Conservation (phyloP, 2,113 vertebrate species). For the Cranoglanis bouderius region DNA sequence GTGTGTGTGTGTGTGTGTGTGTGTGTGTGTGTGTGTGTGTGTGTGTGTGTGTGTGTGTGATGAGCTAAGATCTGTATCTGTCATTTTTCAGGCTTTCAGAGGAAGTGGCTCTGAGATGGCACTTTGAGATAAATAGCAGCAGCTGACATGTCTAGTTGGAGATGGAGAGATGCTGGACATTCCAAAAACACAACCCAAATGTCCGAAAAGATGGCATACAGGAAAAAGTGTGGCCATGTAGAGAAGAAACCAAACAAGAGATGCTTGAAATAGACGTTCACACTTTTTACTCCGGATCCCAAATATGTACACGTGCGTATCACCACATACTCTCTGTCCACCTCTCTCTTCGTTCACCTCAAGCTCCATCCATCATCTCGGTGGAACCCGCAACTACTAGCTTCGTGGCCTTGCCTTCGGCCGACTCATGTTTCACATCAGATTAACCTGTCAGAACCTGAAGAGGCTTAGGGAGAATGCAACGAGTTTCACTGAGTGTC, state of each 20-base stretch:
- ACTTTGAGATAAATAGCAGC: constrained; percentile 44
- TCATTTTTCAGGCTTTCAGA: constrained; percentile 57
- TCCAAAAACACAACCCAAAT: constrained; percentile 10
- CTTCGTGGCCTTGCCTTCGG: neutral
- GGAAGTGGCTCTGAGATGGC: constrained; percentile 53
- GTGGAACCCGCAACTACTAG: constrained; percentile 27
- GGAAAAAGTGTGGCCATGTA: neutral
- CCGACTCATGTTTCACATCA: constrained; percentile 32
- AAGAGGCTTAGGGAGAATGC: neutral
- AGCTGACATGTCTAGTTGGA: constrained; percentile 53
- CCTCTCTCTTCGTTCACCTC: neutral
- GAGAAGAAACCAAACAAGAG: neutral
- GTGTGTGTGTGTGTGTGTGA: constrained; percentile 10
- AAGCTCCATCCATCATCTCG: neutral
- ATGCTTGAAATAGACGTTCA: neutral
- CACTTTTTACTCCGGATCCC: neutral
- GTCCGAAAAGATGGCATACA: neutral
- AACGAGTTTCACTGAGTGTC: neutral
- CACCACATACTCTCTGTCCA: neutral
- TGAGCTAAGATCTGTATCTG: constrained; percentile 66
- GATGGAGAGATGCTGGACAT: neutral
- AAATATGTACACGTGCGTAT: neutral
- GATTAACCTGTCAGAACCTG: constrained; percentile 27
- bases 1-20: constrained; percentile 23
- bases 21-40: constrained; percentile 16